phyloP scores from a whole-genome alignment of 2,797 vertebrate species.

The Macropus fuliginosus region DNA sequence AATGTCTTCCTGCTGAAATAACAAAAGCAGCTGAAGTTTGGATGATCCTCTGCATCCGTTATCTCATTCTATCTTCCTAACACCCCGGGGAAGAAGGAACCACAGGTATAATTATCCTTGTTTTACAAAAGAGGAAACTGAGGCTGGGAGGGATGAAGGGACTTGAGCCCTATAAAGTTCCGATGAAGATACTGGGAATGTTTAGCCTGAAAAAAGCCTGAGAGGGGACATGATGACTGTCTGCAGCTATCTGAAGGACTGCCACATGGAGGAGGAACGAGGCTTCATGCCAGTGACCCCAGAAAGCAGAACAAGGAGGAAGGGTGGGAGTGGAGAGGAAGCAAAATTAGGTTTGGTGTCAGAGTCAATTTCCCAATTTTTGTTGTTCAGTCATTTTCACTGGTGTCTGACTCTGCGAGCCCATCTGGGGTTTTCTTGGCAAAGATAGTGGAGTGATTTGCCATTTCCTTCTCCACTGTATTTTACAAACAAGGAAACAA shows the following conservation, averaged over 20 bases:
- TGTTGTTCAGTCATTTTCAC: neutral
- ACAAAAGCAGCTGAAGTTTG: neutral
- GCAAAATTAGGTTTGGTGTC: neutral
- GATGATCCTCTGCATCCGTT: neutral
- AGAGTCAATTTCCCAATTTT: neutral
- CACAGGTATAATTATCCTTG: neutral
- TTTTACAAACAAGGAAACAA: neutral
- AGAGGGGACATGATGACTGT: neutral
- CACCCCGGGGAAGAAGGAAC: neutral
- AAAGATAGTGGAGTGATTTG: neutral
- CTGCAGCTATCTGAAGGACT: neutral
- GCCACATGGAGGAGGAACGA: neutral
- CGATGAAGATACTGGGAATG: neutral
- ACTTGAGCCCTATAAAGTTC: neutral
- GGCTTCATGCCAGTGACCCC: neutral
- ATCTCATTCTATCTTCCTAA: neutral
- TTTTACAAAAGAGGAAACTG: neutral
- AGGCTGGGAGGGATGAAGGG: neutral
- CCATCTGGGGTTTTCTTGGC: neutral
- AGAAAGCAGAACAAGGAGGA: neutral
- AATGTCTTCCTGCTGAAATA: constrained; percentile 72
- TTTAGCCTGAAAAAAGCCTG: neutral
- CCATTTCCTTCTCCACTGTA: neutral
- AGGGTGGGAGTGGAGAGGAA: neutral
- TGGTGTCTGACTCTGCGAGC: neutral